These are phyloP conservation scores for Burhinus bistriatus DNA, from an alignment of 2,113 vertebrate genomes.

Conservation along the genomic window DNA sequence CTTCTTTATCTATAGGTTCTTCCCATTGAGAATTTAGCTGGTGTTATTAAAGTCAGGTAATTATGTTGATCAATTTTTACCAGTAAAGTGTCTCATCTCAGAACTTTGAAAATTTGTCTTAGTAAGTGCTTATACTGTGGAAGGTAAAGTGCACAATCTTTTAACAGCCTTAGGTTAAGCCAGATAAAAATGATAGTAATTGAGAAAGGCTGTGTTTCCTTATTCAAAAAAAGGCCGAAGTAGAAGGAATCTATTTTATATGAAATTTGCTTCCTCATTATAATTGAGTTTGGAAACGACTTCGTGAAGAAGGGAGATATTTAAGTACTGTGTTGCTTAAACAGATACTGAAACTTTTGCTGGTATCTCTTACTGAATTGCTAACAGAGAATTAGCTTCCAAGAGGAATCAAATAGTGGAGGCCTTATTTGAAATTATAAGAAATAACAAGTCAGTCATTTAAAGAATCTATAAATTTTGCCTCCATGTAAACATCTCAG, in stretches of 20 bases:
- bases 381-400: neutral
- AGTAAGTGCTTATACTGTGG: neutral
- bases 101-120: neutral
- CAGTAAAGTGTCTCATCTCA: neutral
- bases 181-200: neutral
- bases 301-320: neutral
- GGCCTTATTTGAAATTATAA: neutral
- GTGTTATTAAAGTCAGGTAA: neutral
- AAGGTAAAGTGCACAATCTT: neutral
- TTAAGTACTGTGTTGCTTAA: neutral
- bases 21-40: neutral
- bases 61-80: neutral
- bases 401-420: neutral
- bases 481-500: neutral
- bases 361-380: neutral
- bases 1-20: neutral
- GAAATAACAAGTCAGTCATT: neutral
- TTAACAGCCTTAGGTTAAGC: neutral
- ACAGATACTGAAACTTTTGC: neutral
- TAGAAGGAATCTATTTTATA: neutral
- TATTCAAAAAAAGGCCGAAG: neutral
- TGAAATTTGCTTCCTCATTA: neutral
- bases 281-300: neutral
- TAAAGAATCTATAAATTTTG: neutral
- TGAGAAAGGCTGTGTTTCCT: neutral